These are phyloP conservation scores for Drosophila insularis DNA, from an alignment of 1,140 invertebrate genomes.

Conservation along the genomic window DNA sequence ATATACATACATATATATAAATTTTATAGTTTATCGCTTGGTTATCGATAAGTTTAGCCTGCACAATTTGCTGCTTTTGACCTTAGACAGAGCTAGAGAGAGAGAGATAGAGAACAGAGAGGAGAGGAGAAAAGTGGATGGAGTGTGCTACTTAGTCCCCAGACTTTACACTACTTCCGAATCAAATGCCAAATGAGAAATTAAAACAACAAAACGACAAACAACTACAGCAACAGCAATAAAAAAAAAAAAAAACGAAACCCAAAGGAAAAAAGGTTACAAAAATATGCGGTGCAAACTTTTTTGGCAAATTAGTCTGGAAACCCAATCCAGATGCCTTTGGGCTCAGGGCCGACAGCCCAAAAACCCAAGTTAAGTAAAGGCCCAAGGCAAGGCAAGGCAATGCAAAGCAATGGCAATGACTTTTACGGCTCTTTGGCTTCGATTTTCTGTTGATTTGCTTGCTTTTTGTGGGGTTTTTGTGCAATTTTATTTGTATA, in stretches of 20 bases:
- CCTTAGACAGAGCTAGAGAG: constrained; percentile 59
- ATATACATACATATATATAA: constrained; percentile 41
- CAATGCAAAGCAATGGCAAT: constrained; percentile 51
- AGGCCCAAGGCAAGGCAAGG: constrained; percentile 17
- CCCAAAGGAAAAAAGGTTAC: constrained; percentile 63
- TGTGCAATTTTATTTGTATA: constrained; percentile 78
- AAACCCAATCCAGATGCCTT: constrained; percentile 9
- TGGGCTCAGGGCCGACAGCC: constrained; percentile 12
- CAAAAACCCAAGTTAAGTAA: constrained; percentile 30
- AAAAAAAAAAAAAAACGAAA: constrained; percentile 16
- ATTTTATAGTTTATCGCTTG: constrained; percentile 82
- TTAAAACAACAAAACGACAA: constrained; percentile 68
- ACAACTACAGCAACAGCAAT: constrained; percentile 23
- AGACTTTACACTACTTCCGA: constrained; percentile 27
- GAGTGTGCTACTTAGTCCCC: constrained; percentile 3
- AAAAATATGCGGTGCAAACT: constrained; percentile 78
- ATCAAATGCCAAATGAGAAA: constrained; percentile 76
- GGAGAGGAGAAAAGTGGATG: neutral
- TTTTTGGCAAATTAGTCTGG: constrained; percentile 82
- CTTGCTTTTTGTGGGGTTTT: constrained; percentile 63
- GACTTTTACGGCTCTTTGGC: constrained; percentile 56
- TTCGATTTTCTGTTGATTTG: constrained; percentile 79
- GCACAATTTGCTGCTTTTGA: constrained; percentile 70
- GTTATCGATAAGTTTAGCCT: constrained; percentile 74
- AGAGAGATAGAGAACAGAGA: constrained; percentile 33